Evolutionary conservation across 2,113 vertebrate species (phyloP).

Genomic region (Gymnobelideus leadbeateri): DNA sequence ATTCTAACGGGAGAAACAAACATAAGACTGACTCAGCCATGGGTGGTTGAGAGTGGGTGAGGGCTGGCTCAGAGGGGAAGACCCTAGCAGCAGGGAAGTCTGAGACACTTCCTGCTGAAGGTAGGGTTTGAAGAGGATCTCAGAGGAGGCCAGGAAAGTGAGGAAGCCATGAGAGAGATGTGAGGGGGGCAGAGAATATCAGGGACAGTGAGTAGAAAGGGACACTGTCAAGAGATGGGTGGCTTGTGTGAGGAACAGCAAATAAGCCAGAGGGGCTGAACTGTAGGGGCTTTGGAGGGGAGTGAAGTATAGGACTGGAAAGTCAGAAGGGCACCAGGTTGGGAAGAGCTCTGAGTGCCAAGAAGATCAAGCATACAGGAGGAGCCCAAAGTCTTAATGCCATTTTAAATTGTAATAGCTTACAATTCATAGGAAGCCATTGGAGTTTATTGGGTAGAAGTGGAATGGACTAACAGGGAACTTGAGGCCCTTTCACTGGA

Average conservation of each 20-base stretch:
- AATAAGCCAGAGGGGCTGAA: neutral
- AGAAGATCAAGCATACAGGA: neutral
- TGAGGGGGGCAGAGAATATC: neutral
- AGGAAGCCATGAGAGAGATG: too few species aligned
- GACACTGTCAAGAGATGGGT: neutral
- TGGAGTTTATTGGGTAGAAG: neutral
- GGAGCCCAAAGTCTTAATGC: neutral
- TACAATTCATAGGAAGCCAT: neutral
- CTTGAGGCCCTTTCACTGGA: too few species aligned
- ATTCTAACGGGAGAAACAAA: neutral
- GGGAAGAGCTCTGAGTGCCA: neutral
- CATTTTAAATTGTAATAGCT: neutral
- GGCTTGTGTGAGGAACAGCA: neutral
- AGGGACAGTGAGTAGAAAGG: neutral
- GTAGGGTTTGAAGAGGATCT: neutral
- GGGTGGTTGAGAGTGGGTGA: too few species aligned
- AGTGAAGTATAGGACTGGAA: neutral
- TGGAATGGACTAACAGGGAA: neutral
- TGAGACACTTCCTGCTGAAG: neutral
- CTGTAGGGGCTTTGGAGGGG: neutral
- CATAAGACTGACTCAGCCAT: neutral
- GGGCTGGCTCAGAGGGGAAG: neutral
- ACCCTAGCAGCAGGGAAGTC: neutral
- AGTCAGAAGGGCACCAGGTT: neutral
- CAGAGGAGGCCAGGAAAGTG: neutral